Base-by-base conservation (phyloP, 2,797 vertebrate species). In the Florisuga fusca region DNA sequence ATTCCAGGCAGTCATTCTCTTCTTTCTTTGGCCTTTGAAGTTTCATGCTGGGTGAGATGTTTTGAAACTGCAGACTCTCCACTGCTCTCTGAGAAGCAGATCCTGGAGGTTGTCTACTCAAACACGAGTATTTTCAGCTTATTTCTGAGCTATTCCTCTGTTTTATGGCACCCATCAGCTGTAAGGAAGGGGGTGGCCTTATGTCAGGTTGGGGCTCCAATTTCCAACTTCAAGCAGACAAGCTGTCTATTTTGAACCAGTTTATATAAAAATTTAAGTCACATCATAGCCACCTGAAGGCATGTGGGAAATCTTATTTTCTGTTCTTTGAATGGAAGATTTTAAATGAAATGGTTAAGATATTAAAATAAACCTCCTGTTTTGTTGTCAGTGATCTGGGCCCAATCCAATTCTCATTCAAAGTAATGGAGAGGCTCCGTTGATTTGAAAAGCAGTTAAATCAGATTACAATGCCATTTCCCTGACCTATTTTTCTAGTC, bases 361-460 rank as follows among this genome's bases (percentile, higher is more conserved):
- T 53, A 36, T 22, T 84, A 80, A 93, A 94, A 77, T 29, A 90
- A 87, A 45, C 29, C 12, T 84, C 33, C 43, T 11, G 1, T 67
- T 89, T 89, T 93, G 15, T 84, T 87, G 71, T 46, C 36, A 51
- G 78, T 77, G 63, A 63, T 67, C 94, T 92, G 59, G 36, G 36
- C 23, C 45, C 58, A 43, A 29, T 89, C 71, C 75, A 85, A 7
- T 69, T 78, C 31, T 58, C 2, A 0, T 82, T 89, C 27, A 74
- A 71, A 71, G 85, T 74, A 89, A 50, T 48, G 57, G 53, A 74
- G 61, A 62, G 20, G 20, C 41, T 59, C 45, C 36, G 63, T 53
- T 58, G 48, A 76, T 92, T 87, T 91, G 64, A 79, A 45, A 36
- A 75, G 53, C 34, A 71, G n/a, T 51, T 89, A 73, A 79, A 88